Percentiles rank a stretch among this genome's conserved stretches.
phyloP scores from a whole-genome alignment of 2,797 vertebrate species.

The Gouania willdenowi region DNA sequence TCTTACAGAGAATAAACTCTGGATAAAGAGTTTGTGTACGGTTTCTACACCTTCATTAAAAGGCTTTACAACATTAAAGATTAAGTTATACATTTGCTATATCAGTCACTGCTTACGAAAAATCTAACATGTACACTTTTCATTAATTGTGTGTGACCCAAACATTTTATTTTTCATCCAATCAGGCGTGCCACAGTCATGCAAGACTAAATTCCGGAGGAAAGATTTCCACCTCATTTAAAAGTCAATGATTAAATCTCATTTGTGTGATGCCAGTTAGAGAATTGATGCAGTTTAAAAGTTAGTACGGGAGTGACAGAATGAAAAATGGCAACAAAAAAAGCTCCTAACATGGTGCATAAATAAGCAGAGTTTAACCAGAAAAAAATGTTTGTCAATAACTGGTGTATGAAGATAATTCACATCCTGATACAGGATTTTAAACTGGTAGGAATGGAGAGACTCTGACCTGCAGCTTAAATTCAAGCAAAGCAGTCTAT shows the following conservation, averaged over 20 bases:
- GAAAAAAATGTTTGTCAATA: too few species aligned
- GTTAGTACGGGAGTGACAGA: too few species aligned
- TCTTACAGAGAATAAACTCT: slow-evolving; percentile 22
- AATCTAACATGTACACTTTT: slow-evolving; percentile 21
- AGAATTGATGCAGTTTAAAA: too few species aligned
- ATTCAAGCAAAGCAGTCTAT: slow-evolving; percentile 26
- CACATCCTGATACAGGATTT: too few species aligned
- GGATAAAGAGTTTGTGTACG: neutral
- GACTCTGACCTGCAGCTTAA: slow-evolving; percentile 22
- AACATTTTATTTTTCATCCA: slow-evolving; percentile 29
- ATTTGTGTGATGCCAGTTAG: neutral
- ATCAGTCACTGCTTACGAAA: slow-evolving; percentile 23
- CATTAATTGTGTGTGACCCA: slow-evolving; percentile 27
- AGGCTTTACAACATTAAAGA: neutral
- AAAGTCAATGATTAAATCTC: neutral
- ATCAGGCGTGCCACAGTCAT: slow-evolving; percentile 40
- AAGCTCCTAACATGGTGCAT: too few species aligned
- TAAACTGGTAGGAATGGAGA: slow-evolving; percentile 1
- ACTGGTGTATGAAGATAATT: too few species aligned
- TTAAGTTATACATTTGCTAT: neutral
- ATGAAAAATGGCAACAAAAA: too few species aligned
- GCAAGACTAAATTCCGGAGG: slow-evolving; percentile 13
- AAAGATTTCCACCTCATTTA: neutral
- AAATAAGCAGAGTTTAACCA: too few species aligned
- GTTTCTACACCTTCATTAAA: neutral